phyloP scores from a whole-genome alignment of 1,140 invertebrate genomes.

The Ips nitidus region DNA sequence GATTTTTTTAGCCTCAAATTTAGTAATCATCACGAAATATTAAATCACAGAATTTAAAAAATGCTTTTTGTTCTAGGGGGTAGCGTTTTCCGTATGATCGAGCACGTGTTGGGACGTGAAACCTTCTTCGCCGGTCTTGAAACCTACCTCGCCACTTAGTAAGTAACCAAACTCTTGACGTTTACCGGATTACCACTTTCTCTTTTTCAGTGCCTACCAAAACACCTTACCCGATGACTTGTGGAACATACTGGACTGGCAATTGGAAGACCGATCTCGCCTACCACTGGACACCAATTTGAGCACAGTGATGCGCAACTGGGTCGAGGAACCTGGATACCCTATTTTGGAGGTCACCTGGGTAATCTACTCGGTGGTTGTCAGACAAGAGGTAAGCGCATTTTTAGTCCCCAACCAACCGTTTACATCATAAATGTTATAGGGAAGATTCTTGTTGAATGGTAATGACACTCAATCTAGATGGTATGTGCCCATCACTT shows the following conservation, averaged over 20 bases:
- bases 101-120: constrained; percentile 65
- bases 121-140: constrained; percentile 64
- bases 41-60: too few species aligned
- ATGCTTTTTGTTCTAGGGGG: constrained; percentile 48
- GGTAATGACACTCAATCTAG: constrained; percentile 25
- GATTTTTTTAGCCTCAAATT: too few species aligned
- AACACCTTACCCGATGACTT: constrained; percentile 36
- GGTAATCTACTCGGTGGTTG: constrained; percentile 27
- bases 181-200: not conserved
- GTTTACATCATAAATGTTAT: constrained; percentile 13
- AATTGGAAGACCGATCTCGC: constrained; percentile 33
- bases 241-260: constrained; percentile 34
- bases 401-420: constrained; percentile 7
- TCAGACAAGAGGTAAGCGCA: constrained; percentile 35
- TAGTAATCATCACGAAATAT: too few species aligned
- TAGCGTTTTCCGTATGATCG: constrained; percentile 74
- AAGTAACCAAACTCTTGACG: not conserved
- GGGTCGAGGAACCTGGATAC: constrained; percentile 63
- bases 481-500: constrained; percentile 67
- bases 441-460: constrained; percentile 39
- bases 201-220: constrained; percentile 29
- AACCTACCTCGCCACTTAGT: constrained; percentile 23
- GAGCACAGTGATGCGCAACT: constrained; percentile 60
- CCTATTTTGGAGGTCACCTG: constrained; percentile 55
- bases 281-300: constrained; percentile 43